These are phyloP conservation scores for Microcebus lehilahytsara DNA, from an alignment of 2,113 vertebrate species.

Conservation along the genomic window DNA sequence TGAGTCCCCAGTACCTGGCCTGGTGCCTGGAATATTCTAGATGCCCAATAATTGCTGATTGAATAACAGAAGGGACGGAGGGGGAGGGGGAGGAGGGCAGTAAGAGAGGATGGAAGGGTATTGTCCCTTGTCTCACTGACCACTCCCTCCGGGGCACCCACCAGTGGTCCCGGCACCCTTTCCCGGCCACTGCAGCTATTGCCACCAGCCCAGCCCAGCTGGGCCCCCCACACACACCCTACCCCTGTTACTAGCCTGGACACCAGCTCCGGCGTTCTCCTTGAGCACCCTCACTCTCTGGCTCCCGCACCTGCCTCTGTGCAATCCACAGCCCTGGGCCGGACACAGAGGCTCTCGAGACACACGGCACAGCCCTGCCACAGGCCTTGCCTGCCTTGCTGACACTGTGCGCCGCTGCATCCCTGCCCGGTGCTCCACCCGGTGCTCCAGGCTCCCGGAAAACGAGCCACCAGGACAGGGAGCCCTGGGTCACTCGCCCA, in stretches of 20 bases:
- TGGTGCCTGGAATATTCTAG: background rate
- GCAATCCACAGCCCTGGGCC: background rate
- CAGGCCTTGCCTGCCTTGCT: fast-evolving
- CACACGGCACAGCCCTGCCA: background rate
- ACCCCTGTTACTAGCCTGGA: background rate
- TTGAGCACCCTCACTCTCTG: background rate
- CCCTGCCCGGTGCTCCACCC: background rate
- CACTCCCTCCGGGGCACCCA: background rate
- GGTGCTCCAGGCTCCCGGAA: background rate
- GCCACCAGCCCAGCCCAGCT: background rate
- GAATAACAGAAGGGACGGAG: background rate
- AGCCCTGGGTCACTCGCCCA: fast-evolving
- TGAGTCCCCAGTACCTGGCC: background rate
- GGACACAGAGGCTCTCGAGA: fast-evolving
- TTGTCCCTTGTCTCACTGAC: background rate
- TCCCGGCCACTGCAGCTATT: background rate
- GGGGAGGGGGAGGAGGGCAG: too few relatives aligned
- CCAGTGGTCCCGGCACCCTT: background rate
- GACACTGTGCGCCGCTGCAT: background rate
- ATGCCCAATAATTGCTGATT: background rate
- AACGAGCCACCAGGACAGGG: fast-evolving
- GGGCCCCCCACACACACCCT: too few relatives aligned
- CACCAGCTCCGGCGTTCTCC: fast-evolving
- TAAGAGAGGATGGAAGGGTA: fast-evolving
- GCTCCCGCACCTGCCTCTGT: background rate